Base-by-base conservation (phyloP, 2,797 vertebrate genomes). In the Sebastolobus altivelis region DNA sequence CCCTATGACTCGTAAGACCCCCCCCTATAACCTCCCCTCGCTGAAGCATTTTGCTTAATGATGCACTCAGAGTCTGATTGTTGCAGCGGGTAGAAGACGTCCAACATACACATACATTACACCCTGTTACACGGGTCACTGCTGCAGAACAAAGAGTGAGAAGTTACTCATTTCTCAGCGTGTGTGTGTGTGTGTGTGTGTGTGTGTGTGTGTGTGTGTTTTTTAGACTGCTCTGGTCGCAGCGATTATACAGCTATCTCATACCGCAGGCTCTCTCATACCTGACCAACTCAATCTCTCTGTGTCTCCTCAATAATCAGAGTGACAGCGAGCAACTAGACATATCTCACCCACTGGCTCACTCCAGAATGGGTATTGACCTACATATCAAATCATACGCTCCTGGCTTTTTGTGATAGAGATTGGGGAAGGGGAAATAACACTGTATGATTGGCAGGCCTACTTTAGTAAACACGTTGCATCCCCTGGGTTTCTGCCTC, bases 331-430 rank as follows among this genome's bases (percentile, higher is more conserved):
- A 89, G 90, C 87, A 93, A 91, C 84, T 74, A 87, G 84, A 93
- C 89, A 84, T 81, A 89, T 90, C 91, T 93, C 92, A 90, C 83
- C 89, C 83, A 88, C 81, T 65, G 89, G 86, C 89, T 93, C 83
- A 67, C 82, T 89, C 60, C 90, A 89, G 89, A 92, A 92, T 88
- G 89, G 78, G 76, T 88, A 91, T 85, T 94, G 94, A 94, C 93
- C 93, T 94, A 94, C 92, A 94, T 94, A 92, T 94, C 91, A 91
- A 92, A 94, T 93, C 89, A 91, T 82, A 91, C 69, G 85, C 89
- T 91, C 83, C 88, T 89, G 86, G 79, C 61, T 82, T 33, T 66
- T 73, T 82, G 85, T 80, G 89, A 89, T 87, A 83, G 88, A 82
- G 84, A 73, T 52, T 65, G 55, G n/a, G 72, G 40, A 25, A 37